Percentiles rank a stretch among this genome's conserved stretches.
These are phyloP conservation scores for Neodiprion virginianus DNA, from an alignment of 1,140 invertebrate genomes.

Conservation along the genomic window DNA sequence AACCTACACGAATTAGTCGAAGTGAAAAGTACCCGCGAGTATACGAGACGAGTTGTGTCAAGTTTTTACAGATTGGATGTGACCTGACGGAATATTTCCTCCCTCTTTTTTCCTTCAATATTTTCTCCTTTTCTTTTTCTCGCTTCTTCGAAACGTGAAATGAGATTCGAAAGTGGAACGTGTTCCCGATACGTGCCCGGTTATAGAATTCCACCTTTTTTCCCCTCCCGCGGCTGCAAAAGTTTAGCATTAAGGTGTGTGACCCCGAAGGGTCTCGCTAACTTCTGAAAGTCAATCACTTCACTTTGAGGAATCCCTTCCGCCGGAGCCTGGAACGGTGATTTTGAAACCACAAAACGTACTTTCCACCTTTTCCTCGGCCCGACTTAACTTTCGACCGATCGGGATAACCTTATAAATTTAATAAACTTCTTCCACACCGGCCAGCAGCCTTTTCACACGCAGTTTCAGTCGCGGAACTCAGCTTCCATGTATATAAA, in stretches of 20 bases:
- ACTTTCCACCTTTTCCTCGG: neutral
- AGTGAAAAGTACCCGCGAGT: no score
- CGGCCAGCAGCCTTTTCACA: neutral
- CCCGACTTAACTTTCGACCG: neutral
- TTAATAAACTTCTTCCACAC: neutral
- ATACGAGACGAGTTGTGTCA: no score
- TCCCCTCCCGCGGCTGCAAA: no score
- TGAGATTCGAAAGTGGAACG: no score
- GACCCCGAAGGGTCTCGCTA: neutral
- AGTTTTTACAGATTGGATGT: no score
- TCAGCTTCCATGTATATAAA: neutral
- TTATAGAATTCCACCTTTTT: no score
- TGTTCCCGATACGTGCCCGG: no score
- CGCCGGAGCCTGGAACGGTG: neutral
- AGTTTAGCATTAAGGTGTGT: neutral
- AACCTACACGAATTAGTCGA: no score
- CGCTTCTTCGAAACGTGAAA: no score
- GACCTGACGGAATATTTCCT: no score
- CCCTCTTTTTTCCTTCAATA: no score
- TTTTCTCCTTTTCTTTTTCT: no score
- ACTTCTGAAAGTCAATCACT: neutral
- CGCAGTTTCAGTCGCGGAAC: neutral
- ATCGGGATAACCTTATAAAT: constrained; percentile 7
- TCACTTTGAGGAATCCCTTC: neutral
- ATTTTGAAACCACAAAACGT: constrained; percentile 1